Conservation (phyloP, 2,888 invertebrate genomes). For the Stramonita haemastoma region DNA sequence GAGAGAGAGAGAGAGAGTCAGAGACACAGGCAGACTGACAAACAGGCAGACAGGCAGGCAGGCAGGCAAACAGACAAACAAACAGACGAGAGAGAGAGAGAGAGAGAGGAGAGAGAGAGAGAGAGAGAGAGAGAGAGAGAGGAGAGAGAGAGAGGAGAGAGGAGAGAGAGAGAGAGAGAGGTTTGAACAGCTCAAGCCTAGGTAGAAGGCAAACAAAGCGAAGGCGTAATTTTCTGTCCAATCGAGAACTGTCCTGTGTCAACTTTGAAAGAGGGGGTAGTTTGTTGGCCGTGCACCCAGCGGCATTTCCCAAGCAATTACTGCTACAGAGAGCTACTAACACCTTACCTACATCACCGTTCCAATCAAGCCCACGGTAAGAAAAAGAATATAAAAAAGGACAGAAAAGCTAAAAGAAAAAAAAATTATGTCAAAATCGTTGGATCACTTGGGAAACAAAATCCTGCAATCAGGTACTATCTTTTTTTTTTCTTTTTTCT, state of each 20-base stretch:
- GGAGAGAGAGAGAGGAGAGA: background rate
- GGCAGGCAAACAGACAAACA: background rate
- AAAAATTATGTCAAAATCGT: too few species aligned
- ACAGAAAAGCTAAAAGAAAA: background rate
- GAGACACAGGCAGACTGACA: background rate
- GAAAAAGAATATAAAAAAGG: background rate
- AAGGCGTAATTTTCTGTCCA: constrained; percentile 28
- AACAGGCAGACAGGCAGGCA: background rate
- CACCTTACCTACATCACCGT: background rate
- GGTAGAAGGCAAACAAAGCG: background rate
- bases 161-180: background rate
- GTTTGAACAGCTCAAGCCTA: background rate
- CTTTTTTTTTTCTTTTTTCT: background rate
- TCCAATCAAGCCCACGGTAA: background rate
- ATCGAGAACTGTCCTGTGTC: constrained; percentile 36
- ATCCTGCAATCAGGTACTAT: too few species aligned
- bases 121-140: background rate
- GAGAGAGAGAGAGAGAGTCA: background rate
- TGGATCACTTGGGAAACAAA: too few species aligned
- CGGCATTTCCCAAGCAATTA: constrained; percentile 34
- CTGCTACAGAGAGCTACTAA: background rate
- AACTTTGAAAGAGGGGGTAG: constrained; percentile 22
- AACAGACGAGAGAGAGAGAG: too few species aligned
- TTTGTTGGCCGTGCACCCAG: constrained; percentile 29
- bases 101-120: background rate